A percentile compares a stretch with the other conserved stretches of the same genome.
phyloP scores from a whole-genome alignment of 2,797 vertebrate species.

The Urocyon cinereoargenteus region DNA sequence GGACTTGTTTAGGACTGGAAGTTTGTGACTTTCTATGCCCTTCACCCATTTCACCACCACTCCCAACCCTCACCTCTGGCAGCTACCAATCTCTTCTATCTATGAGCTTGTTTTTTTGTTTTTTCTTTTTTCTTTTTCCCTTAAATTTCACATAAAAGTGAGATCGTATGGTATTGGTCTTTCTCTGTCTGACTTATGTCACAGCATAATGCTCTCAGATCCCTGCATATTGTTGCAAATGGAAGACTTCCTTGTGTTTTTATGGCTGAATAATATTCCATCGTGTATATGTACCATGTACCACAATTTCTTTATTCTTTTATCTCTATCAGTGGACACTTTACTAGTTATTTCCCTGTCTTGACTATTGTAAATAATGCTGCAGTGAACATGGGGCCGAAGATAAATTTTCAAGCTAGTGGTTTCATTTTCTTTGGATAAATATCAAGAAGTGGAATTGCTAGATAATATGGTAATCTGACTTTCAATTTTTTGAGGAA shows the following conservation, averaged over 20 bases:
- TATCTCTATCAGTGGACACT: neutral
- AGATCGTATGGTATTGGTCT: neutral
- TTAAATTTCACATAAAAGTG: neutral
- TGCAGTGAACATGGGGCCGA: neutral
- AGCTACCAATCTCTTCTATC: neutral
- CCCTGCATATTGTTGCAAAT: neutral
- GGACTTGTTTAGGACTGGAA: neutral
- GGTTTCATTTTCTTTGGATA: neutral
- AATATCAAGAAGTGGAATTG: neutral
- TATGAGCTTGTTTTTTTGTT: neutral
- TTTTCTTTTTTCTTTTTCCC: neutral
- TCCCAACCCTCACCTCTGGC: neutral
- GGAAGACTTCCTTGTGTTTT: neutral
- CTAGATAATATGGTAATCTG: neutral
- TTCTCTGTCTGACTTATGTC: neutral
- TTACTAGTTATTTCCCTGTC: neutral
- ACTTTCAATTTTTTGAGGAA: neutral
- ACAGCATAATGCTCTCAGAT: neutral
- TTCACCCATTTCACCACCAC: neutral
- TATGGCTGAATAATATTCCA: neutral
- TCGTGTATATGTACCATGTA: too few relatives aligned
- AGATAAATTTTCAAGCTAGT: neutral
- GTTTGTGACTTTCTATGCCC: neutral
- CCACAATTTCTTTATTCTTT: neutral
- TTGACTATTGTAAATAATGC: neutral